A percentile compares a stretch with the other conserved stretches of the same genome.
These are phyloP conservation scores for Melanchra persicariae DNA, from an alignment of 2,888 invertebrate genomes.

Conservation along the genomic window DNA sequence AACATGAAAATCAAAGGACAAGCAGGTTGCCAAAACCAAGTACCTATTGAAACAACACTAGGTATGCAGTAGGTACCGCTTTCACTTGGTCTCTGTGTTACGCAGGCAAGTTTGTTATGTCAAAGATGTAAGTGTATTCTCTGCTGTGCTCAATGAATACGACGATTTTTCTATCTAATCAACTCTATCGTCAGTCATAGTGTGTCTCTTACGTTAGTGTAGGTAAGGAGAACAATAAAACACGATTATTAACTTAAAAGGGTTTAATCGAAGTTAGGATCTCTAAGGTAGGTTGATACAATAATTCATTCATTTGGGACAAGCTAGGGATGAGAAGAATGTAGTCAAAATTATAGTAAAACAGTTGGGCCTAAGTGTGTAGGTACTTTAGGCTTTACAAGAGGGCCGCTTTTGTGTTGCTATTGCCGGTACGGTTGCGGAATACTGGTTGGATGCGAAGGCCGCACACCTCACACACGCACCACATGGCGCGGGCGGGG, in stretches of 20 bases:
- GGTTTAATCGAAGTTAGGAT: constrained; percentile 45
- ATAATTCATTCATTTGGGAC: constrained; percentile 43
- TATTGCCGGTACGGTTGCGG: background rate
- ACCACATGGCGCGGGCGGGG: constrained; percentile 16
- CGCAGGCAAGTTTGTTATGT: no score
- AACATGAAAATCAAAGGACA: no score
- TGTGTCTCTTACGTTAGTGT: no score
- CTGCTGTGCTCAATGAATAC: no score
- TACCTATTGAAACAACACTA: no score
- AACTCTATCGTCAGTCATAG: no score
- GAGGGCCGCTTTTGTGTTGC: background rate
- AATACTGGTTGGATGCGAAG: constrained; percentile 21
- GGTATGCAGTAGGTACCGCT: no score
- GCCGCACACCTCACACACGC: constrained; percentile 45
- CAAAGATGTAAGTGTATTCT: no score
- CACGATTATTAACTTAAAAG: constrained; percentile 22
- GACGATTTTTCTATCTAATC: no score
- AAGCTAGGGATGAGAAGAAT: constrained; percentile 38
- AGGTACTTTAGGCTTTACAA: background rate
- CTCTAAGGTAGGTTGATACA: constrained; percentile 48
- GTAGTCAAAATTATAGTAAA: constrained; percentile 33
- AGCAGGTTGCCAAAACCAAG: no score
- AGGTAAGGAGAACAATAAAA: constrained; percentile 16
- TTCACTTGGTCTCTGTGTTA: no score
- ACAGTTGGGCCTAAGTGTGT: no score